Base-by-base conservation (phyloP, 2,113 vertebrate genomes). In the Nycticebus coucang region DNA sequence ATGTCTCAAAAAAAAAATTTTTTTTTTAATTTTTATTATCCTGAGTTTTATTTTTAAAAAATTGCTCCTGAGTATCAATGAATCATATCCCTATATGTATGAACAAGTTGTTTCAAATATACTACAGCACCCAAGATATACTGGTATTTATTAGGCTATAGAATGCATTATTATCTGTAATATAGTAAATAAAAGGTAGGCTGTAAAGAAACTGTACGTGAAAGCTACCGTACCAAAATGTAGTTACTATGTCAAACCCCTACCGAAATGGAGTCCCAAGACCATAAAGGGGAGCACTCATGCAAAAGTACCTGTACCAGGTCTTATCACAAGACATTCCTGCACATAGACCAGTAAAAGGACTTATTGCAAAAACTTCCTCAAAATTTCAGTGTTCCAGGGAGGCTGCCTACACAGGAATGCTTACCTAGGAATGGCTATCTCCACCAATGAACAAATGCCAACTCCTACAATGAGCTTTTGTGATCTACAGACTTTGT, bases 21-120 rank as follows among this genome's bases (percentile, higher is more conserved):
- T 50, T 50, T 50, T 50, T 10, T 50, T 50, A 93, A 97, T 79
- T 82, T 82, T 24, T 82, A 74, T 59, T 82, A 74, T 74, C n/a
- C 21, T 57, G 57, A 88, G 41, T 74, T 74, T 62, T 41, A n/a
- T 81, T 80, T 41, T 74, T 37, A 57, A 91, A 87, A 55, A 89
- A 41, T 82, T 89, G 57, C 77, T 94, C 78, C 95, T 98, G 86
- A 98, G 92, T 91, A 90, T 97, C 75, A 95, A 11, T 83, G 71
- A 59, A 28, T 69, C 64, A 53, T 69, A 60, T 80, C 79, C 62
- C 62, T 95, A 81, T 57, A 21, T 69, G 33, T 57, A 96, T 71
- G 12, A 88, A 82, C 26, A 41, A 85, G 82, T 71, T 92, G 93
- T 45, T 71, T 92, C 59, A 75, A 64, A 87, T 87, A 87, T n/a